phyloP scores from a whole-genome alignment of 2,888 invertebrate genomes.

The Drosophila fungiperda region DNA sequence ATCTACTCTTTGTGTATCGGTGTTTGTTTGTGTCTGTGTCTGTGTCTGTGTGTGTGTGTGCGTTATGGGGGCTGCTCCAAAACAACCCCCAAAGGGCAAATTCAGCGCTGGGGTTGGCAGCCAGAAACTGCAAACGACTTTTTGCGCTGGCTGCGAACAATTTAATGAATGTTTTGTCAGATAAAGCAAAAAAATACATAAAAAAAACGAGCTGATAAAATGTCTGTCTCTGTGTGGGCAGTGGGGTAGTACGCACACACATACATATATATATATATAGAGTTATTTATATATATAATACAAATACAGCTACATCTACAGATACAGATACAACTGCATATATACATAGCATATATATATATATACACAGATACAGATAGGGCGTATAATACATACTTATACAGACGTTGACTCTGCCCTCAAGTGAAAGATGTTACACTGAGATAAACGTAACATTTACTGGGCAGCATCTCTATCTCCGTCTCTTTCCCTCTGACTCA shows the following conservation, averaged over 20 bases:
- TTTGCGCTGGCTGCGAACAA: constrained; percentile 63
- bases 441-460: constrained; percentile 71
- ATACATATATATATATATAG: constrained; percentile 9
- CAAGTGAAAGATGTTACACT: constrained; percentile 77
- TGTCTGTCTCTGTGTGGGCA: constrained; percentile 48
- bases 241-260: constrained; percentile 37
- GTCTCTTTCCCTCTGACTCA: neutral
- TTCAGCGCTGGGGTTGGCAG: constrained; percentile 60
- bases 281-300: constrained; percentile 28
- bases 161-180: constrained; percentile 81
- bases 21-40: constrained; percentile 28
- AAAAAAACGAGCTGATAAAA: constrained; percentile 64
- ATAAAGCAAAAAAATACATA: constrained; percentile 47
- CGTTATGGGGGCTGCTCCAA: constrained; percentile 60
- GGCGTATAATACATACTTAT: constrained; percentile 23
- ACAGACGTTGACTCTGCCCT: constrained; percentile 44
- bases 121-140: constrained; percentile 43
- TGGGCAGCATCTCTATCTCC: constrained; percentile 35
- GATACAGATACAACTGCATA: constrained; percentile 2
- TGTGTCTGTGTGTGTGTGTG: constrained; percentile 27
- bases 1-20: constrained; percentile 63
- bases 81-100: constrained; percentile 73
- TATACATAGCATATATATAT: constrained; percentile 18
- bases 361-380: constrained; percentile 22
- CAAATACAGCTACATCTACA: constrained; percentile 23